These are phyloP conservation scores for Strix occidentalis DNA, from an alignment of 2,797 vertebrate genomes.

Conservation along the genomic window DNA sequence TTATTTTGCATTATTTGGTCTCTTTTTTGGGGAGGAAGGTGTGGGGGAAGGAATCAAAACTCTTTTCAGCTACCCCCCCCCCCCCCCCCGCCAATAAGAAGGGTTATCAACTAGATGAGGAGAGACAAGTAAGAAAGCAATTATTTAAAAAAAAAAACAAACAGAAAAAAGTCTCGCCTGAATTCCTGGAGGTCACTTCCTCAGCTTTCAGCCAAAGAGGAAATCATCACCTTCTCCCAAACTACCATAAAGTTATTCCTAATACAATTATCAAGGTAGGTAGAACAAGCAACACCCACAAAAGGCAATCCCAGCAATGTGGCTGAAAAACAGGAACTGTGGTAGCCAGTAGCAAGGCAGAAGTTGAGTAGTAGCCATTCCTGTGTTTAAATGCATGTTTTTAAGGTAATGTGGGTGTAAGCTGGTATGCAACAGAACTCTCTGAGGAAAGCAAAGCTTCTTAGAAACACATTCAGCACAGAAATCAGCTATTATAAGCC, in stretches of 20 bases:
- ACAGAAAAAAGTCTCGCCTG: background rate
- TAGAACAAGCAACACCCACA: background rate
- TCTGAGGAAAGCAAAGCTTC: background rate
- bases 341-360: background rate
- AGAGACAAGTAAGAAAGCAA: background rate
- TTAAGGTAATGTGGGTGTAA: background rate
- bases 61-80: no score
- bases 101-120: fast-evolving
- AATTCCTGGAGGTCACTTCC: background rate
- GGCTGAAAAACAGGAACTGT: background rate
- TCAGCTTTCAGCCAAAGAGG: background rate
- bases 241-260: background rate
- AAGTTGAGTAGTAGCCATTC: background rate
- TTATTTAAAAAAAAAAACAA: background rate
- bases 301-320: background rate
- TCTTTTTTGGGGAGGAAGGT: background rate
- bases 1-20: background rate
- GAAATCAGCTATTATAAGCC: background rate
- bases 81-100: background rate
- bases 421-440: background rate
- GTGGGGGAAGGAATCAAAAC: background rate
- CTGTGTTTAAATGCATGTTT: background rate
- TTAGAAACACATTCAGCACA: background rate
- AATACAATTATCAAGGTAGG: background rate
- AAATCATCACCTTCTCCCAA: background rate